Percentiles rank a stretch among this genome's conserved stretches.
phyloP scores from a whole-genome alignment of 2,888 invertebrate species.

The Drosophila phalerata region DNA sequence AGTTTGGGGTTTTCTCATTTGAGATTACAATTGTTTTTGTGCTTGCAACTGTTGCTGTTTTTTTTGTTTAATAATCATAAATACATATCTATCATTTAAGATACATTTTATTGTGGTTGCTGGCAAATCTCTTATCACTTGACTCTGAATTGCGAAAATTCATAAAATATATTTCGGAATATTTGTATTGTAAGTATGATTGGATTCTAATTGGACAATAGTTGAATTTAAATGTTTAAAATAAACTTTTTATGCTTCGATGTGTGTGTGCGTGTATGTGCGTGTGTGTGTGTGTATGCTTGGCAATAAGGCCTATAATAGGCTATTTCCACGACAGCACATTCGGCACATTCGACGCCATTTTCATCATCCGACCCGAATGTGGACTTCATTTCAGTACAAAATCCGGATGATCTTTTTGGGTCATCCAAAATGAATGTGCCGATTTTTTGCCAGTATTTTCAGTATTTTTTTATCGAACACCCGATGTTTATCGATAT shows the following conservation, averaged over 20 bases:
- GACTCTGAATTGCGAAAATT: constrained; percentile 3
- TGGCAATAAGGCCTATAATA: neutral
- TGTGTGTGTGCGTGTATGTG: constrained; percentile 1
- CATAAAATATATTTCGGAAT: neutral
- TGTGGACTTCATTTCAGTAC: no score
- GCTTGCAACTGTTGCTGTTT: neutral
- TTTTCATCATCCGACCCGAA: no score
- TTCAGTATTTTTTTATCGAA: no score
- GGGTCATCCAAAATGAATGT: no score
- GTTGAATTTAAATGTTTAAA: constrained; percentile 7
- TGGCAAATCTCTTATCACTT: constrained; percentile 9
- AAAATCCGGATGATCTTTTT: no score
- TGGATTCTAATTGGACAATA: constrained; percentile 19
- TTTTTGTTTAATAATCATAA: constrained; percentile 1
- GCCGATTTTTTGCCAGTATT: no score
- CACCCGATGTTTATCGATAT: no score
- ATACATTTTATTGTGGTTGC: constrained; percentile 11
- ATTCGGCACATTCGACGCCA: no score
- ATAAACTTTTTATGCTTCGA: constrained; percentile 6
- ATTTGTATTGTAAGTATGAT: constrained; percentile 10
- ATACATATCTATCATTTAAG: neutral
- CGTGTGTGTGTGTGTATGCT: neutral
- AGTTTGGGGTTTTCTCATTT: neutral
- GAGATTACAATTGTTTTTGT: neutral
- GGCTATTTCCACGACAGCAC: no score